Conservation (phyloP, 92 coral and sea anemone genomes). For the Parazoanthus swiftii region DNA sequence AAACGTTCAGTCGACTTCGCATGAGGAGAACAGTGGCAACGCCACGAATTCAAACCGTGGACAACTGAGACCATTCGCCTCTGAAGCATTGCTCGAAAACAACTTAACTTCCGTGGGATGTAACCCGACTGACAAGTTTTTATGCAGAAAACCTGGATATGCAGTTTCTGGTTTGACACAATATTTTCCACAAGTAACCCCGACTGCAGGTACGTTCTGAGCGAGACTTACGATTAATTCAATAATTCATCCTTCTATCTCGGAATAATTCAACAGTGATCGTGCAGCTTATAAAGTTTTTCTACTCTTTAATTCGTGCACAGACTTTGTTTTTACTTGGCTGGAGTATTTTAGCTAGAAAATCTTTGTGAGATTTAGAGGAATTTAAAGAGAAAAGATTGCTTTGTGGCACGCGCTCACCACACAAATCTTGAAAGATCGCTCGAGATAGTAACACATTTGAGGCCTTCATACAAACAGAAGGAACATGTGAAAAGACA, state of each 20-base stretch:
- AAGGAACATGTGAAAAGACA: slow-evolving; percentile 3
- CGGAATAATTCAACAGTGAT: slow-evolving; percentile 21
- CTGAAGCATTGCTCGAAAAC: slow-evolving; percentile 37
- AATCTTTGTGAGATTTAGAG: slow-evolving; percentile 2
- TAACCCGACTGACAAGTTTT: slow-evolving; percentile 20
- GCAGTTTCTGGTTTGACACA: slow-evolving; percentile 25
- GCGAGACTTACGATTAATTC: slow-evolving; percentile 11
- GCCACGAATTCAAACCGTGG: slow-evolving; percentile 43
- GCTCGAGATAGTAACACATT: slow-evolving; percentile 30
- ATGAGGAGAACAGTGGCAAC: slow-evolving; percentile 36
- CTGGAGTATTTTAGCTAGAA: background rate
- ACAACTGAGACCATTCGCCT: slow-evolving; percentile 30
- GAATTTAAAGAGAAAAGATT: background rate
- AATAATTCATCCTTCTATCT: slow-evolving; percentile 32
- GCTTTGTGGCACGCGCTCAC: slow-evolving; percentile 3
- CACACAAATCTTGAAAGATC: slow-evolving; percentile 3
- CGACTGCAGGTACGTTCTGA: slow-evolving; percentile 31
- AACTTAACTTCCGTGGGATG: slow-evolving; percentile 26
- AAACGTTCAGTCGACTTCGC: slow-evolving; percentile 50
- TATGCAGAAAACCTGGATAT: slow-evolving; percentile 37
- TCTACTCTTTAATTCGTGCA: background rate
- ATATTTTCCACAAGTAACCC: slow-evolving; percentile 23
- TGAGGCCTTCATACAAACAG: slow-evolving; percentile 22
- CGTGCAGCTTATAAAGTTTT: slow-evolving; percentile 17
- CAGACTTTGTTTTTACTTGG: background rate